Conservation (phyloP, 2,888 invertebrate species). For the Melieria crassipennis region DNA sequence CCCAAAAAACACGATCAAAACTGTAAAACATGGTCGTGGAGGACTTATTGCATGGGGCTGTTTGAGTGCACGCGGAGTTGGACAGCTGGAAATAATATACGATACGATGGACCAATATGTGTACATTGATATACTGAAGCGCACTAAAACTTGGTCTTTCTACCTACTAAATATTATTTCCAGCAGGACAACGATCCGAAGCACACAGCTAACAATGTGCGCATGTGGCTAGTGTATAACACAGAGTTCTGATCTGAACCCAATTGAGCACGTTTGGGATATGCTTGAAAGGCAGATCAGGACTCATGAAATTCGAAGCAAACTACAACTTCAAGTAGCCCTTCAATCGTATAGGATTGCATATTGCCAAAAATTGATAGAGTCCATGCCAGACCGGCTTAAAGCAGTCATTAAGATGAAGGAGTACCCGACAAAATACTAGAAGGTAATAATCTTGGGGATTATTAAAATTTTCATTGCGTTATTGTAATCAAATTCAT, state of each 20-base stretch:
- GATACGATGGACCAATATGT: not conserved
- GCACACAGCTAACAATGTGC: no score
- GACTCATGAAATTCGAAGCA: not conserved
- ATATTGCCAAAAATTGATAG: not conserved
- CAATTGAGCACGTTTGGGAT: constrained; percentile 5
- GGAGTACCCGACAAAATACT: not conserved
- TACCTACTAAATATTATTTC: not conserved
- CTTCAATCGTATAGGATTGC: not conserved
- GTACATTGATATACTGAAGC: not conserved
- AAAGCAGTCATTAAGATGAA: constrained; percentile 1
- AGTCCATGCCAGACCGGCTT: not conserved
- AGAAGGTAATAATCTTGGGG: not conserved
- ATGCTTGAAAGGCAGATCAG: not conserved
- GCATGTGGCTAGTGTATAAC: no score
- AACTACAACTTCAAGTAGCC: not conserved
- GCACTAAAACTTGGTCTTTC: not conserved
- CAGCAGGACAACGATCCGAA: no score
- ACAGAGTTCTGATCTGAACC: constrained; percentile 4
- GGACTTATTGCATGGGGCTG: not conserved
- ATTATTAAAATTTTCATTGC: no score
- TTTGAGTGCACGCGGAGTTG: not conserved
- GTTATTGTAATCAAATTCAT: no score
- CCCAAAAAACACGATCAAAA: not conserved
- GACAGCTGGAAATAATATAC: not conserved
- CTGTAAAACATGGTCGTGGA: not conserved